Percentiles rank a stretch among this genome's conserved stretches.
Conservation (phyloP, 1,140 invertebrate genomes). For the Lordiphosa collinella region DNA sequence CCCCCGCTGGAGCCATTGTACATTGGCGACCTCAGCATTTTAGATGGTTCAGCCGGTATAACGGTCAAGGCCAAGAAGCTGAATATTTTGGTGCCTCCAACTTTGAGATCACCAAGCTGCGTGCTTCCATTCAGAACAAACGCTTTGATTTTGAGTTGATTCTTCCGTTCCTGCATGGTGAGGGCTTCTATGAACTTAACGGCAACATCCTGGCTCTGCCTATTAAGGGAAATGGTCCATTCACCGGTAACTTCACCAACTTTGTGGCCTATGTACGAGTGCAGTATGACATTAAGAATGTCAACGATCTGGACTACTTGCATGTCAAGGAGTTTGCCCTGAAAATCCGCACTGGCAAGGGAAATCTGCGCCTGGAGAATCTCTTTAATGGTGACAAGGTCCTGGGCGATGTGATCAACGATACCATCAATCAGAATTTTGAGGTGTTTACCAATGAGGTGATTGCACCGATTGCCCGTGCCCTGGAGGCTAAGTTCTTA, state of each 20-base stretch:
- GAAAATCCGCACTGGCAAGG: conserved; percentile 82
- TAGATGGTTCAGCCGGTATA: conserved; percentile 80
- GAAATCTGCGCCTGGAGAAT: conserved; percentile 82
- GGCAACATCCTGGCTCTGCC: conserved; percentile 83
- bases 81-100: conserved; percentile 83
- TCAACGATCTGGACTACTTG: conserved; percentile 81
- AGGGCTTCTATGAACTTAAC: conserved; percentile 83
- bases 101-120: conserved; percentile 82
- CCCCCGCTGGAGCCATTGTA: conserved; percentile 83
- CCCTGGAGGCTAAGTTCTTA: conserved; percentile 81
- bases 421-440: conserved; percentile 84
- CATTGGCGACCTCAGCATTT: conserved; percentile 82
- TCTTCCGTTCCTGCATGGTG: conserved; percentile 82
- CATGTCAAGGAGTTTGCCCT: conserved; percentile 81
- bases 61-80: conserved; percentile 82
- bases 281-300: conserved; percentile 79
- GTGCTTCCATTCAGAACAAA: conserved; percentile 80
- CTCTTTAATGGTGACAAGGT: conserved; percentile 83
- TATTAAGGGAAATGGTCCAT: conserved; percentile 82
- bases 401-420: conserved; percentile 82
- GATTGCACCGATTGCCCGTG: conserved; percentile 82
- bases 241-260: conserved; percentile 83
- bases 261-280: conserved; percentile 81
- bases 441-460: conserved; percentile 82
- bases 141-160: conserved; percentile 81